A percentile compares a stretch with the other conserved stretches of the same genome.
Conservation (phyloP, 1,140 invertebrate genomes). For the Polypedilum vanderplanki region DNA sequence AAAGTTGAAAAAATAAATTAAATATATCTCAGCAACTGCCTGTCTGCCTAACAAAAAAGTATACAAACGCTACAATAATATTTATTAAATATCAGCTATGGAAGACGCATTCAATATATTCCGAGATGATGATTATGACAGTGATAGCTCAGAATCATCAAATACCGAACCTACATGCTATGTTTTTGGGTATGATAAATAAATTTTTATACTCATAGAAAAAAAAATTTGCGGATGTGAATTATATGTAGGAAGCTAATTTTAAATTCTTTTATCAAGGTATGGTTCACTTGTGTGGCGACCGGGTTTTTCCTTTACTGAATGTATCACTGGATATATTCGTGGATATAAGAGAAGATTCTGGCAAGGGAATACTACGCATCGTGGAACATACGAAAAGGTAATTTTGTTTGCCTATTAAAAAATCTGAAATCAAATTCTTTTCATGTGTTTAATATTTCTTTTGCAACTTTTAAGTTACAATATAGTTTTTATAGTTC, state of each 20-base stretch:
- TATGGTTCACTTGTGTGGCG: conserved; percentile 84
- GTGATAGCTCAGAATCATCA: background rate
- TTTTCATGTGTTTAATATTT: too few species aligned
- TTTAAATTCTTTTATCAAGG: conserved; percentile 68
- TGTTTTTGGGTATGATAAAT: background rate
- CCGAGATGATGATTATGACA: background rate
- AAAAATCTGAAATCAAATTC: background rate
- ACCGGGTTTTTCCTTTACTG: conserved; percentile 71
- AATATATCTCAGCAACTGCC: background rate
- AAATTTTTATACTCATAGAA: background rate
- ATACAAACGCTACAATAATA: background rate
- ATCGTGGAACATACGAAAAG: conserved; percentile 69
- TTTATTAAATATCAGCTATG: background rate
- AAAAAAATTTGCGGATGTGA: conserved; percentile 6
- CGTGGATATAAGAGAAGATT: conserved; percentile 67
- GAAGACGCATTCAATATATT: background rate
- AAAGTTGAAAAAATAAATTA: background rate
- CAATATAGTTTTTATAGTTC: background rate
- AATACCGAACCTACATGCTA: background rate
- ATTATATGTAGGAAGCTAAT: conserved; percentile 31
- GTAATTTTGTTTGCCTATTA: conserved; percentile 47
- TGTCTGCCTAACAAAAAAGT: background rate
- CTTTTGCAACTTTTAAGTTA: too few species aligned
- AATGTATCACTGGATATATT: conserved; percentile 59
- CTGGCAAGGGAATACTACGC: conserved; percentile 80